Evolutionary conservation across 1,140 invertebrate species (phyloP), one percentile per base, ranked within the genome.

Genomic region (Panonychus citri): DNA sequence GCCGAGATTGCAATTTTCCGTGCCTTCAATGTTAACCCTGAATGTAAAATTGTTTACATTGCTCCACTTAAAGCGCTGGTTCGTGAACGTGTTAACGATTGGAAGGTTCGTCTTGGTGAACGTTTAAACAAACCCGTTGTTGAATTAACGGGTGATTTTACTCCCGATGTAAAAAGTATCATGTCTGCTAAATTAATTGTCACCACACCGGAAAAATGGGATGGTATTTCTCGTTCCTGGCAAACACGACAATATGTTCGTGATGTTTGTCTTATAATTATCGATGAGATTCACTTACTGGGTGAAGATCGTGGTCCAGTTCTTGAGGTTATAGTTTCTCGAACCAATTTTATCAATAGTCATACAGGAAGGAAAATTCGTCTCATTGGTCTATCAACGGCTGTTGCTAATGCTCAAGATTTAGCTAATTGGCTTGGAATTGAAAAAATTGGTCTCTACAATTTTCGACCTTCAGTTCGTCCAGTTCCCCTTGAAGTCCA

Each of bases 51-150:
- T 53, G 90, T 99, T 0, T 99, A 99, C 66, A 96, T 99, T 65
- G 95, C 95, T 1, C 95, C 95, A 1, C 68, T 99, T 52, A 99
- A 99, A 74, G 93, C 95, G 42, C 70, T 99, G 10, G 95, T 98
- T 0, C 76, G 91, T 60, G 95, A 99, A 71, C 73, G 93, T 64
- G 89, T 98, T 40, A 79, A 81, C 37, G 95, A 99, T 68, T 99
- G 95, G 95, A 86, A 83, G 66, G 68, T 81, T n/a, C 76, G 88
- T 63, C 76, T 99, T 25, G 78, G 84, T 66, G 71, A 80, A 58
- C 75, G 78, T 59, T 67, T 95, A 19, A 77, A 77, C 0, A 84
- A 83, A 64, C 69, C 79, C 63, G 87, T 98, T 3, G 85, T 97
- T 0, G 95, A 99, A 71, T 72, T 99, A 53, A 99, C 95, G 55